Evolutionary conservation across 35 echinoderm and acorn worm genomes (phyloP), one percentile per base, ranked within the genome.

Genomic region (Ophiothrix spiculata): DNA sequence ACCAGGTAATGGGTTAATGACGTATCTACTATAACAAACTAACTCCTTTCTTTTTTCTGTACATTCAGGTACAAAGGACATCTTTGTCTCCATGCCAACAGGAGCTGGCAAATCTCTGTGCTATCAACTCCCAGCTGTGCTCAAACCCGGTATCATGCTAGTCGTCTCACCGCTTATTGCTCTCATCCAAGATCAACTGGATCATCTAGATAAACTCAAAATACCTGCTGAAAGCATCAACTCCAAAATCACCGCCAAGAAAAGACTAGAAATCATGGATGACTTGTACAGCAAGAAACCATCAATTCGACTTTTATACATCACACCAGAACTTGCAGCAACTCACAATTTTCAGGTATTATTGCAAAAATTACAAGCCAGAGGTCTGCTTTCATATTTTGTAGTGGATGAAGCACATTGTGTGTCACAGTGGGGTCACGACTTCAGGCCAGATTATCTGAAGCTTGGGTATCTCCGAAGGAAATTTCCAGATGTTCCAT

Each of bases 361-460:
- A 25, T 73, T 87, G 19, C 86, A 81, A 32, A 81, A 91, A 25
- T 56, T 95, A 10, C 56, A 82, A 17, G 38, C 56, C 32, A 81
- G 69, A 8, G 85, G 86, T 40, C 79, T 94, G n/a, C 79, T 94
- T 0, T 82, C 83, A 17, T 88, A 88, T 40, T 89, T 99, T 73
- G 92, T 99, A 0, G 84, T 99, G 8, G 96, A 99, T 78, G 96
- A 99, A 54, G 96, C 96, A 21, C 96, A 99, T 83, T 99, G 96
- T 54, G 96, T 99, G 1, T 99, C 96, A 10, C 96, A 99, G 83
- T 99, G 96, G 96, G 96, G 96, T n/a, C 96, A 99, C 74, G 96
- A 99, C 56, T 99, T 99, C 80, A 64, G 96, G 35, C 96, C 96
- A 31, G 89, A 91, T 63, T 99, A 99, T 63, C 74, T 99, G n/a